These are phyloP conservation scores for Yoshiicerus persimilis DNA, from an alignment of 1,140 invertebrate species.

Conservation along the genomic window DNA sequence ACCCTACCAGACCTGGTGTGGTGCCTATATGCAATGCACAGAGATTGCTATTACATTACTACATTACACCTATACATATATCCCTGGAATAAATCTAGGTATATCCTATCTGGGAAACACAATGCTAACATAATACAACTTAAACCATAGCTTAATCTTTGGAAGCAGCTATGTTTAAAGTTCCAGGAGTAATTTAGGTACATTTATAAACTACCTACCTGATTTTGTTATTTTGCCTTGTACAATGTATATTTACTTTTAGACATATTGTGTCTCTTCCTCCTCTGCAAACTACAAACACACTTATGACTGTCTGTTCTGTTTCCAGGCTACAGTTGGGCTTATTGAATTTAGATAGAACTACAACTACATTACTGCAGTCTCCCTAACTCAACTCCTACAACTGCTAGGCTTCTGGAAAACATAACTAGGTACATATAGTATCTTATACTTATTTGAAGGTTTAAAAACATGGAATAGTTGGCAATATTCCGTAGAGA, in stretches of 20 bases:
- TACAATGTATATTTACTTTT: no score
- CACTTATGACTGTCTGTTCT: no score
- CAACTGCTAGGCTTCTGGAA: no score
- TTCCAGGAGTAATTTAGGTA: background rate
- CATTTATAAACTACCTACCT: background rate
- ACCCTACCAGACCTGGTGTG: no score
- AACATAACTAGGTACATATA: no score
- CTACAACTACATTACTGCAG: no score
- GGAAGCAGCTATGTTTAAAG: background rate
- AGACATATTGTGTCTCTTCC: background rate
- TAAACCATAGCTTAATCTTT: background rate
- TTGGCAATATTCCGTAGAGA: background rate
- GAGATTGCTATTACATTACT: background rate
- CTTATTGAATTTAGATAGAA: background rate
- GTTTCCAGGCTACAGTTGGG: no score
- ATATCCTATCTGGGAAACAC: background rate
- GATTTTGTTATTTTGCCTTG: background rate
- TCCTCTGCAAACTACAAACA: background rate
- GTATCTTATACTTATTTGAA: no score
- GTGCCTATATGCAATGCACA: background rate
- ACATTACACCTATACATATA: background rate
- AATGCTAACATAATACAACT: background rate
- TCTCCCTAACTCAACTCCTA: no score
- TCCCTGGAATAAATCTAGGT: background rate
- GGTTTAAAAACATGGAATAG: background rate